Evolutionary conservation across 1,140 invertebrate species (phyloP).

Genomic region (Aplysia californica): DNA sequence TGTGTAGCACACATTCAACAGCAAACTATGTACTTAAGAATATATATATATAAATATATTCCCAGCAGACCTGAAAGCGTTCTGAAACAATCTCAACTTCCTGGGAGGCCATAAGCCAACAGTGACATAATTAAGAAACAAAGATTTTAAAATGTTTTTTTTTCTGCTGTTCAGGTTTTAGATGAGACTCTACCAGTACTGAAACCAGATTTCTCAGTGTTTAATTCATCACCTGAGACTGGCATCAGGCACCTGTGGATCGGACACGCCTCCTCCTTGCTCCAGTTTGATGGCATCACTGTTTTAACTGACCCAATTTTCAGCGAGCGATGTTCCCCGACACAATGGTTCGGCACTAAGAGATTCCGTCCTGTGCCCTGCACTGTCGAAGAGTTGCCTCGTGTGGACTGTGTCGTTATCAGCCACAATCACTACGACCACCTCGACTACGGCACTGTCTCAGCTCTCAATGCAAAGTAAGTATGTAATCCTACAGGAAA

Average conservation of each 20-base stretch:
- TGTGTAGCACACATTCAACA: too few relatives aligned
- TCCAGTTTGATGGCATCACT: constrained; percentile 67
- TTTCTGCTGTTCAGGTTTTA: constrained; percentile 38
- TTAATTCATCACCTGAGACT: constrained; percentile 26
- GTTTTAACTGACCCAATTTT: constrained; percentile 58
- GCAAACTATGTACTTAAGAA: too few relatives aligned
- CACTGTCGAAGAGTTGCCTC: constrained; percentile 67
- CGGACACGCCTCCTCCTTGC: constrained; percentile 69
- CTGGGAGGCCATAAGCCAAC: too few relatives aligned
- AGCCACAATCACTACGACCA: constrained; percentile 73
- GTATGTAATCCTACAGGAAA: too few relatives aligned
- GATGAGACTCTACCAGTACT: constrained; percentile 34
- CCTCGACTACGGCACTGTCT: constrained; percentile 66
- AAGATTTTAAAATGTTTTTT: too few relatives aligned
- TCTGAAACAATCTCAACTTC: too few relatives aligned
- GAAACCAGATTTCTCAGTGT: constrained; percentile 30
- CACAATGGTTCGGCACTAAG: constrained; percentile 56
- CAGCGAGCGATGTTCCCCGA: constrained; percentile 28
- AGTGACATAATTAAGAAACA: too few relatives aligned
- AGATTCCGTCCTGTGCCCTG: constrained; percentile 68
- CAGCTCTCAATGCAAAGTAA: constrained; percentile 44
- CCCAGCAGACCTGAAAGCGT: too few relatives aligned
- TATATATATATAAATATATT: too few relatives aligned
- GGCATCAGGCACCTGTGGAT: constrained; percentile 64
- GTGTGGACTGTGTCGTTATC: constrained; percentile 70